Evolutionary conservation across 1,140 invertebrate genomes (phyloP).

Genomic region (Drosophila orosa): DNA sequence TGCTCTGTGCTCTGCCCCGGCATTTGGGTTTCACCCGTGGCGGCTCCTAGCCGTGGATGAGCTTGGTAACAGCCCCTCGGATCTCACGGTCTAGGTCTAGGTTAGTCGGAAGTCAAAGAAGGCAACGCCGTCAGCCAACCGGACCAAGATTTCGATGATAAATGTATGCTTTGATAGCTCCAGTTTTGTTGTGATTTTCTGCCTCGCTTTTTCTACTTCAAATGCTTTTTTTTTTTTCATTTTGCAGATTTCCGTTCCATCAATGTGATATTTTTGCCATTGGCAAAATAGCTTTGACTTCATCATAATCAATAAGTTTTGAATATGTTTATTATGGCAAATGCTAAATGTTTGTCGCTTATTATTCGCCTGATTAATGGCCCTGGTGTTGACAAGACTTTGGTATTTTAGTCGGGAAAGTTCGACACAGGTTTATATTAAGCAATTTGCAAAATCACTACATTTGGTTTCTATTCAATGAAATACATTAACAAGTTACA

Average conservation of each 20-base stretch:
- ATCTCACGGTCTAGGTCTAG: conserved; percentile 75
- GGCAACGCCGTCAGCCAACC: conserved; percentile 46
- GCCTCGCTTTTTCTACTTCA: conserved; percentile 46
- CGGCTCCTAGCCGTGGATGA: conserved; percentile 32
- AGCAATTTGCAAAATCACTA: neutral
- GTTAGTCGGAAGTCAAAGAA: conserved; percentile 65
- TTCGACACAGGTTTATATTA: conserved; percentile 8
- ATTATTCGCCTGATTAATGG: conserved; percentile 53
- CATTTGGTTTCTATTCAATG: neutral
- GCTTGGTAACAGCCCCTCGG: conserved; percentile 36
- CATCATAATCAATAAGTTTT: conserved; percentile 48
- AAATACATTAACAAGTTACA: neutral
- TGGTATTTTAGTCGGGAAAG: conserved; percentile 18
- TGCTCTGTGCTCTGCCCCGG: conserved; percentile 3
- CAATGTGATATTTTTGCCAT: conserved; percentile 39
- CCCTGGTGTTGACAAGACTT: conserved; percentile 41
- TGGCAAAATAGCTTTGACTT: conserved; percentile 39
- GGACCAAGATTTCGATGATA: conserved; percentile 73
- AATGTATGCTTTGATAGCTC: conserved; percentile 65
- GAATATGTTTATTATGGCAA: conserved; percentile 35
- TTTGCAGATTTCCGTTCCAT: conserved; percentile 37
- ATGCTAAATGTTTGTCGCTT: conserved; percentile 51
- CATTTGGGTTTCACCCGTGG: conserved; percentile 22
- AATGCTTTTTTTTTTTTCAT: conserved; percentile 26
- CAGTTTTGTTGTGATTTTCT: conserved; percentile 52